Conservation (phyloP, 2,888 invertebrate genomes). For the Strigamia maritima region DNA sequence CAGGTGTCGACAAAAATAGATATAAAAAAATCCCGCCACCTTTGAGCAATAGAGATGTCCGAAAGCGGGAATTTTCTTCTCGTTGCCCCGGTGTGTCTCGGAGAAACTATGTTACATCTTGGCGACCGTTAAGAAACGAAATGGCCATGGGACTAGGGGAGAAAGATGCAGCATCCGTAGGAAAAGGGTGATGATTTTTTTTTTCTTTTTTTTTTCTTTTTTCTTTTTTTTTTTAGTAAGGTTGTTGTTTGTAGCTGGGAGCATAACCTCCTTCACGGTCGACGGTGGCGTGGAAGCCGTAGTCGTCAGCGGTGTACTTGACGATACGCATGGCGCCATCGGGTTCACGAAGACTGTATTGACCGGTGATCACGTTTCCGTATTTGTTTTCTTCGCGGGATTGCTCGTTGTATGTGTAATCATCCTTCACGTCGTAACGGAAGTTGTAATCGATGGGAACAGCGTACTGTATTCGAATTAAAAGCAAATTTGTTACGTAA, state of each 20-base stretch:
- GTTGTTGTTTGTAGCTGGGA: conserved; percentile 21
- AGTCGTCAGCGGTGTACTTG: conserved; percentile 42
- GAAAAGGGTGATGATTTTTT: not conserved
- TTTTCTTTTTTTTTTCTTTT: not conserved
- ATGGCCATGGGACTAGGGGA: no score
- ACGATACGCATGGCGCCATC: conserved; percentile 42
- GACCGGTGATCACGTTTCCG: conserved; percentile 42
- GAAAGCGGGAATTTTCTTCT: no score
- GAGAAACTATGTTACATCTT: no score
- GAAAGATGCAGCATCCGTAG: not conserved
- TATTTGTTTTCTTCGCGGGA: conserved; percentile 42
- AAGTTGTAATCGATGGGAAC: conserved; percentile 42
- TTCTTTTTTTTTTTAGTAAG: not conserved
- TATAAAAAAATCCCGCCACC: no score
- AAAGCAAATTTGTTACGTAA: not conserved
- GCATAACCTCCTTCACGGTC: conserved; percentile 42
- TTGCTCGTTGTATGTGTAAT: conserved; percentile 43
- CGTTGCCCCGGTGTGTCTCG: no score
- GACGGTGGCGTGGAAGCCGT: conserved; percentile 42
- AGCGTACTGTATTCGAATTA: not conserved
- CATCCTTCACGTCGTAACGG: conserved; percentile 42
- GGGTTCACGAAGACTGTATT: conserved; percentile 42
- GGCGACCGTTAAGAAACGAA: no score
- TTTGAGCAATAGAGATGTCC: no score
- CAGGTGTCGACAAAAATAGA: no score